Evolutionary conservation across 2,113 vertebrate species (phyloP).

Genomic region (Dissostichus mawsoni): DNA sequence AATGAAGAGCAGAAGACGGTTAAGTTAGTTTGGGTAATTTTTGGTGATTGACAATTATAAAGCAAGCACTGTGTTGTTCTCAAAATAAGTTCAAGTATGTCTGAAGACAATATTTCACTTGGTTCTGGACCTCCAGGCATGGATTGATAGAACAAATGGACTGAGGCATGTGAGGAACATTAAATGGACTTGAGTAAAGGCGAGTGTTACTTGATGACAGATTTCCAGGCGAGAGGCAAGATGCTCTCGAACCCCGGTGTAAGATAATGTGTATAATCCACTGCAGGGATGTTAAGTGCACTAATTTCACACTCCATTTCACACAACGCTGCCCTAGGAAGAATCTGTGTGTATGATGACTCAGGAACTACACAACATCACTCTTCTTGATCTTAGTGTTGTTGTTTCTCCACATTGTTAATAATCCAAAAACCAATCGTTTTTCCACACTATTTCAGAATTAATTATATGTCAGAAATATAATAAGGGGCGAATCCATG

Average conservation of each 20-base stretch:
- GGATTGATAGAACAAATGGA: slow-evolving; percentile 15
- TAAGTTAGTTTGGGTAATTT: not conserved
- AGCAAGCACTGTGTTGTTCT: not conserved
- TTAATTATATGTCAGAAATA: slow-evolving; percentile 50
- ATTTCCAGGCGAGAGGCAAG: slow-evolving; percentile 54
- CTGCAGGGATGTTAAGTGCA: slow-evolving; percentile 82
- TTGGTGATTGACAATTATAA: not conserved
- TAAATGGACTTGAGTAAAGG: slow-evolving; percentile 50
- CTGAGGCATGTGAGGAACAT: slow-evolving; percentile 25
- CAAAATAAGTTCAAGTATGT: not conserved
- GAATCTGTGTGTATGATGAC: slow-evolving; percentile 65
- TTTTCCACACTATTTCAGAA: slow-evolving; percentile 27
- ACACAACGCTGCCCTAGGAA: slow-evolving; percentile 73
- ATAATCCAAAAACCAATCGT: slow-evolving; percentile 46
- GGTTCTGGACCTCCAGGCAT: not conserved
- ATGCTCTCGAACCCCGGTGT: slow-evolving; percentile 70
- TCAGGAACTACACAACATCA: slow-evolving; percentile 69
- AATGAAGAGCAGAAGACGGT: not conserved
- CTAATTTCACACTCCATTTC: slow-evolving; percentile 86
- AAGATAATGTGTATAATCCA: slow-evolving; percentile 79
- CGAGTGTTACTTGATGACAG: slow-evolving; percentile 62
- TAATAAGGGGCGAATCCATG: slow-evolving; percentile 37
- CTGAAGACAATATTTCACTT: slow-evolving; percentile 7
- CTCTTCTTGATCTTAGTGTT: slow-evolving; percentile 59
- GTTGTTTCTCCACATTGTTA: slow-evolving; percentile 53